These are phyloP conservation scores for Dione juno DNA, from an alignment of 2,888 invertebrate species.

Conservation along the genomic window DNA sequence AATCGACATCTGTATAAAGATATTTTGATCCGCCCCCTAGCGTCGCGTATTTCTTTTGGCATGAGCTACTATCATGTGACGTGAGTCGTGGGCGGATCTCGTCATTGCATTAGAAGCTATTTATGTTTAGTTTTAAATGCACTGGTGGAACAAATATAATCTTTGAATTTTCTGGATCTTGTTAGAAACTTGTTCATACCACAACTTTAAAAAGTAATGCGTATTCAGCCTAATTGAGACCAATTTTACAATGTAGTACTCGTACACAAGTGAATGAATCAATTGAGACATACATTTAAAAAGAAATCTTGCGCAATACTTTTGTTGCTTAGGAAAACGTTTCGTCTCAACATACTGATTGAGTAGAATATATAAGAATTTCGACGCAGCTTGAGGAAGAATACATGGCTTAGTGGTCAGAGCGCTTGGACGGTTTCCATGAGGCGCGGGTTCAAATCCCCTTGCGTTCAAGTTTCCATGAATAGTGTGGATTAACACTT, in stretches of 20 bases:
- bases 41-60: constrained; percentile 59
- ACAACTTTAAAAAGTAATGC: constrained; percentile 40
- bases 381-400: too few species aligned
- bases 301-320: constrained; percentile 8
- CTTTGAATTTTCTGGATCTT: constrained; percentile 8
- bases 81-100: constrained; percentile 47
- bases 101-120: constrained; percentile 44
- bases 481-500: too few species aligned
- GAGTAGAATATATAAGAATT: too few species aligned
- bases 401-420: too few species aligned
- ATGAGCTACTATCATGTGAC: constrained; percentile 56
- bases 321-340: neutral
- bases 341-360: neutral
- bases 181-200: constrained; percentile 31
- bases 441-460: too few species aligned
- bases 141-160: constrained; percentile 21
- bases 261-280: neutral
- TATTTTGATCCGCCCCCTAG: constrained; percentile 54
- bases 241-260: constrained; percentile 51
- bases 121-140: constrained; percentile 35
- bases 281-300: constrained; percentile 8
- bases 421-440: too few species aligned
- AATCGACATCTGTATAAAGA: constrained; percentile 41
- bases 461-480: too few species aligned
- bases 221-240: constrained; percentile 57